phyloP scores from a whole-genome alignment of 2,888 invertebrate genomes.

The Perdita meconis region DNA sequence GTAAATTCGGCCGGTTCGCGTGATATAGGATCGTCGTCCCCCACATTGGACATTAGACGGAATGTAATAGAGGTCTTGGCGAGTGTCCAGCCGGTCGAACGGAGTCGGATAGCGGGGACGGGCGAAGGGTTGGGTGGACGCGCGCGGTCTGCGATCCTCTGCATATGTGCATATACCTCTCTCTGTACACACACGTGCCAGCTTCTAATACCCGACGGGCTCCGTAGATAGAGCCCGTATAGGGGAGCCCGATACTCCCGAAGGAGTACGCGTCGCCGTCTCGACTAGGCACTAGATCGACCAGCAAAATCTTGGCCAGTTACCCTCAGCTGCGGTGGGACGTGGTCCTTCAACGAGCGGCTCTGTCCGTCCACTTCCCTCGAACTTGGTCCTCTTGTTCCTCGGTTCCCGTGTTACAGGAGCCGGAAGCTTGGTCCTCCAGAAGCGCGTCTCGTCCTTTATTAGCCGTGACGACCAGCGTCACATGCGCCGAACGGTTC shows the following conservation, averaged over 20 bases:
- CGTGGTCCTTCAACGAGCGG: conserved; percentile 59
- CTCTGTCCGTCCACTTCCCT: conserved; percentile 24
- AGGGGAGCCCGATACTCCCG: conserved; percentile 34
- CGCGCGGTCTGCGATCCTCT: conserved; percentile 39
- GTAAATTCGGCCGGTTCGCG: conserved; percentile 69
- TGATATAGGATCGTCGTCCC: conserved; percentile 58
- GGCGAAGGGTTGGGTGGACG: conserved; percentile 24
- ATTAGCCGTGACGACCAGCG: neutral
- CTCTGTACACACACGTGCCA: conserved; percentile 8
- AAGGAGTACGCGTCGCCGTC: conserved; percentile 57
- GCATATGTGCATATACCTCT: conserved; percentile 32
- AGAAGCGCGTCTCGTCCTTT: conserved; percentile 3
- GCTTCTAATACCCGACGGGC: conserved; percentile 42
- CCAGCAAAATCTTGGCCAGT: conserved; percentile 71
- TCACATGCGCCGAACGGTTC: neutral
- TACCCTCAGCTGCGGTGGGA: conserved; percentile 60
- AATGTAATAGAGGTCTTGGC: conserved; percentile 81
- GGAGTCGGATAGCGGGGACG: conserved; percentile 35
- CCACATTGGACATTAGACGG: conserved; percentile 74
- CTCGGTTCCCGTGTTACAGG: neutral
- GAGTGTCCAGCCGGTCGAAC: conserved; percentile 75
- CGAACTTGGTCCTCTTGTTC: conserved; percentile 11
- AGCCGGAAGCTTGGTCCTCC: neutral
- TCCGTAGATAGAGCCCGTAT: conserved; percentile 36
- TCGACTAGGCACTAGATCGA: conserved; percentile 62